Conservation (phyloP, 2,888 invertebrate genomes). For the Tethea ocularis region DNA sequence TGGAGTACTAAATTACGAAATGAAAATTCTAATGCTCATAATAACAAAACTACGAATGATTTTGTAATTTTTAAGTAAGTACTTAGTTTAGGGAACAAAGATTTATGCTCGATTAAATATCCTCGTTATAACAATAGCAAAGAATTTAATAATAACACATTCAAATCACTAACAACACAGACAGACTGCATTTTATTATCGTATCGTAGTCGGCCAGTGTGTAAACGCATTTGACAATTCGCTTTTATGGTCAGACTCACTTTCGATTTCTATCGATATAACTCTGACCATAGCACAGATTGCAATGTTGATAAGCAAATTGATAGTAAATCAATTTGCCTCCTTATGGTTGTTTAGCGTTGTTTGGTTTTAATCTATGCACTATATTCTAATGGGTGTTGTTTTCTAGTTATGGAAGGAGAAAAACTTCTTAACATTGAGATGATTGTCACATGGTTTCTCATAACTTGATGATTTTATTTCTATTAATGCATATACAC, state of each 20-base stretch:
- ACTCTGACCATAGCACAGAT: not conserved
- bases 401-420: no score
- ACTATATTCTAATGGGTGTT: not conserved
- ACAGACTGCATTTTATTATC: slow-evolving; percentile 57
- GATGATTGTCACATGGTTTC: not conserved
- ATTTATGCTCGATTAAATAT: no score
- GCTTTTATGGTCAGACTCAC: slow-evolving; percentile 2
- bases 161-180: no score
- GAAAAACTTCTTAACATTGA: no score
- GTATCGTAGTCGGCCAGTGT: slow-evolving; percentile 43
- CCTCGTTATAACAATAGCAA: no score
- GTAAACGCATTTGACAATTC: slow-evolving; percentile 17
- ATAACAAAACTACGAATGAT: no score
- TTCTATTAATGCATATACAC: not conserved
- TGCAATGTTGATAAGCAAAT: slow-evolving; percentile 1
- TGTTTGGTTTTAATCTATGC: not conserved
- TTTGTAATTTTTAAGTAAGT: no score
- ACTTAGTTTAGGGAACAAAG: no score
- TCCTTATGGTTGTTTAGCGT: not conserved
- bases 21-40: no score
- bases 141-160: no score
- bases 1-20: no score
- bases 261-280: not conserved
- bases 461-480: no score
- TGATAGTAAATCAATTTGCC: not conserved